Evolutionary conservation across 2,888 invertebrate genomes (phyloP).

Genomic region (Bellardia pandia): DNA sequence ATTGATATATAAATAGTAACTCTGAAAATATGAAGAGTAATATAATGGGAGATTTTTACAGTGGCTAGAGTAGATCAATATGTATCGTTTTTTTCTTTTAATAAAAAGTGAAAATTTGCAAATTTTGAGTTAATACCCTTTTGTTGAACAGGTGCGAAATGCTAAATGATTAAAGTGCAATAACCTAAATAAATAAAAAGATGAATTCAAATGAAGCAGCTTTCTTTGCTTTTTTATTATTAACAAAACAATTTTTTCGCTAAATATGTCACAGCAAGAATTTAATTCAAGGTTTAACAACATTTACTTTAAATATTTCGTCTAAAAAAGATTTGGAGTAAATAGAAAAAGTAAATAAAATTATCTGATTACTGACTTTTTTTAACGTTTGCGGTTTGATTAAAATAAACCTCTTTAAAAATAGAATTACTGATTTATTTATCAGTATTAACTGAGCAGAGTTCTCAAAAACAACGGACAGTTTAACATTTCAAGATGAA

Average conservation of each 20-base stretch:
- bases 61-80: too few relatives aligned
- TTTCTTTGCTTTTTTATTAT: background rate
- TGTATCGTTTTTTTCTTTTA: too few relatives aligned
- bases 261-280: slow-evolving; percentile 28
- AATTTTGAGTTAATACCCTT: too few relatives aligned
- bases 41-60: too few relatives aligned
- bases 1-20: too few relatives aligned
- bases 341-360: background rate
- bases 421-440: slow-evolving; percentile 1
- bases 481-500: slow-evolving; percentile 39
- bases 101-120: too few relatives aligned
- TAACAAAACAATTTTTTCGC: slow-evolving; percentile 12
- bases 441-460: slow-evolving; percentile 22
- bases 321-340: background rate
- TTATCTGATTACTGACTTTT: slow-evolving; percentile 20
- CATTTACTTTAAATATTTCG: background rate
- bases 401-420: slow-evolving; percentile 15
- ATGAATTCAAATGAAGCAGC: slow-evolving; percentile 2
- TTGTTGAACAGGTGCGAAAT: background rate
- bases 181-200: slow-evolving; percentile 22
- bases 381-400: background rate
- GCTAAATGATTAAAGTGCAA: slow-evolving; percentile 29
- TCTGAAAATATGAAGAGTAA: too few relatives aligned
- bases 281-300: slow-evolving; percentile 37
- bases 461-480: background rate